Base-by-base conservation (phyloP, 2,888 invertebrate species). In the Liposcelis brunnea region DNA sequence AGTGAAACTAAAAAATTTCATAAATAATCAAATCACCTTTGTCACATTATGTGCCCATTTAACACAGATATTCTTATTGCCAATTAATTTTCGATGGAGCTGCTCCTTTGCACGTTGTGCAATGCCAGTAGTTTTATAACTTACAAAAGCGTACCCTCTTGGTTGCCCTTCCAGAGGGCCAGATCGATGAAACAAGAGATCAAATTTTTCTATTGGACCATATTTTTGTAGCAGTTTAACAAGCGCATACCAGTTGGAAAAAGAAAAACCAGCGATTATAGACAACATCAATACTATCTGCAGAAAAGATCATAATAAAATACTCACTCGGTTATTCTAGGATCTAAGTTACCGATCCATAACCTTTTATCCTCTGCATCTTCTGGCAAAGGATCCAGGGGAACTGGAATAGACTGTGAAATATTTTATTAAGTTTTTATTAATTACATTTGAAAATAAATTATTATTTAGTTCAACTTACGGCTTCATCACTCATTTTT, bases 221-320 rank as follows among this genome's bases (percentile, higher is more conserved):
- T 84, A 82, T 75, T 83, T 82, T 77, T 91, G 89, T 69, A 89
- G 75, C 69, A 93, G 77, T 85, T 93, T 93, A 69, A 94, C 72
- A 72, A 94, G 77, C 76, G 89, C 82, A 79, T 79, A 89, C 87
- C 87, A 71, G 79, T 84, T 78, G 74, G 69, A 58, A 68, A 64
- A 61, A 56, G 55, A 54, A 49, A 49, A 49, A 46, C 50, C 44
- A 57, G 62, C 61, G 60, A 60, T 59, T 61, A 56, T 55, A 56
- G 33, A 19, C 38, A 15, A 44, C 5, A 44, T 46, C 34, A 19
- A 42, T 16, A 34, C 43, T 26, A 45, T 44, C 49, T 8, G 35
- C 19, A 37, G 32, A 46, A 37, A 7, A 26, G 16, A 40, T 16
- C n/a, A 51, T 51, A 45, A 49, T 49, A 52, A 55, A 55, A 59